These are phyloP conservation scores for Spea multiplicata DNA, from an alignment of 2,113 vertebrate genomes.

Conservation along the genomic window DNA sequence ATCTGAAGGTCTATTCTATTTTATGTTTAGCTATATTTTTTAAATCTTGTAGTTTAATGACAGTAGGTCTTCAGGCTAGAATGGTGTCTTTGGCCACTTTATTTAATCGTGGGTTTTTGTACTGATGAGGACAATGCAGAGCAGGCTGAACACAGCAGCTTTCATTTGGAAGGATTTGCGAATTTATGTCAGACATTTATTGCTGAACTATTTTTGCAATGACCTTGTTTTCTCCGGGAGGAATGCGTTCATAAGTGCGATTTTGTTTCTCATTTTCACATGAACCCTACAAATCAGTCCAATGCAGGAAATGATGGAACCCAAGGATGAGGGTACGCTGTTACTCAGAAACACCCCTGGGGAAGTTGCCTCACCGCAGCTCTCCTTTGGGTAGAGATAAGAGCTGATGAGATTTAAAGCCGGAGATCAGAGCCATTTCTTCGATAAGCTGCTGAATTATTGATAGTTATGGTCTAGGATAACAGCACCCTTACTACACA, in stretches of 20 bases:
- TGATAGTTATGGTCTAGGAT: not conserved
- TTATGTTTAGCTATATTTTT: too few species aligned
- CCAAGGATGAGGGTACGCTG: conserved; percentile 1
- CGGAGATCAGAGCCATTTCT: conserved; percentile 25
- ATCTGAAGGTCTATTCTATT: too few species aligned
- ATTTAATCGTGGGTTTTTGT: not conserved
- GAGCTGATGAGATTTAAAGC: conserved; percentile 24
- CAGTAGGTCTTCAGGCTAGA: too few species aligned
- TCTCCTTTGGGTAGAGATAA: conserved; percentile 33
- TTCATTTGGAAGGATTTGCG: not conserved
- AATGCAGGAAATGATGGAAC: conserved; percentile 19
- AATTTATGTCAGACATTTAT: not conserved
- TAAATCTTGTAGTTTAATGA: too few species aligned
- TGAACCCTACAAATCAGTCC: conserved; percentile 12
- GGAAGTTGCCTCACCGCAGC: conserved; percentile 10
- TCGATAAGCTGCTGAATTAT: conserved; percentile 31
- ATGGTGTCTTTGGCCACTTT: too few species aligned
- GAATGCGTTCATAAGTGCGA: not conserved
- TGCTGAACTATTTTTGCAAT: conserved; percentile 18
- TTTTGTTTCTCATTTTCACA: conserved; percentile 10
- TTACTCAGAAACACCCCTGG: conserved; percentile 1
- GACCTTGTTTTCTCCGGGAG: conserved; percentile 20
- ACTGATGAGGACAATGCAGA: not conserved
- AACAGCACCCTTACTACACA: not conserved
- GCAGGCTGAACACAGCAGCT: not conserved